Base-by-base conservation (phyloP, 2,113 vertebrate genomes). In the Anser cygnoides region DNA sequence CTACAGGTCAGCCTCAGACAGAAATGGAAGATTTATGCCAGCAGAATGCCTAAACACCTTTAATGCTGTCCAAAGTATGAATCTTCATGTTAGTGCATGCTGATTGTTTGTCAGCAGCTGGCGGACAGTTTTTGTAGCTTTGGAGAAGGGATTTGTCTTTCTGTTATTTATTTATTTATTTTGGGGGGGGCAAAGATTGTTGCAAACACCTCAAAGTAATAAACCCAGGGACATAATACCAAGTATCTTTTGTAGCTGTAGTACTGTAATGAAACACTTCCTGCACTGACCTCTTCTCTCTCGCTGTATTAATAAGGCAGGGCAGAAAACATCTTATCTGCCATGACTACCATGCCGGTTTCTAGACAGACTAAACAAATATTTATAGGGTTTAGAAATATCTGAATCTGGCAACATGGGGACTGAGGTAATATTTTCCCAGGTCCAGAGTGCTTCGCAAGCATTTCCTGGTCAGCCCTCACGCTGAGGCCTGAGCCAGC, bases 401-500 rank as follows among this genome's bases (percentile, higher is more conserved):
- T 28, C 44, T 58, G 28, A 58, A 10, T 20, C 6, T 74, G 74
- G 39, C 49, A 33, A 19, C 5, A 0, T 11, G 29, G 62, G 43
- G 23, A 20, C n/a, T 18, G 79, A 17, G 3, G 43, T 18, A n/a
- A 44, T 4, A 9, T 39, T 13, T 75, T 13, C 55, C 72, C 22
- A 35, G 55, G 52, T 20, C 23, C 58, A 3, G 35, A 46, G 35
- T 1, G 8, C 4, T 0, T 54, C 1, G 50, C 28, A 4, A 54
- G 25, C 0, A 2, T 33, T 50, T 22, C 26, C 2, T 1, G 17
- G 11, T 54, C 62, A 49, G 84, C 63, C 37, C 37, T 46, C 43
- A 2, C 20, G 7, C 0, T 1, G 11, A 3, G 10, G 31, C 61
- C 35, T 15, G 61, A 58, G 67, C 46, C 46, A 7, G 52, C 0